Conservation (phyloP, 2,113 vertebrate genomes). For the Phalacrocorax aristotelis region DNA sequence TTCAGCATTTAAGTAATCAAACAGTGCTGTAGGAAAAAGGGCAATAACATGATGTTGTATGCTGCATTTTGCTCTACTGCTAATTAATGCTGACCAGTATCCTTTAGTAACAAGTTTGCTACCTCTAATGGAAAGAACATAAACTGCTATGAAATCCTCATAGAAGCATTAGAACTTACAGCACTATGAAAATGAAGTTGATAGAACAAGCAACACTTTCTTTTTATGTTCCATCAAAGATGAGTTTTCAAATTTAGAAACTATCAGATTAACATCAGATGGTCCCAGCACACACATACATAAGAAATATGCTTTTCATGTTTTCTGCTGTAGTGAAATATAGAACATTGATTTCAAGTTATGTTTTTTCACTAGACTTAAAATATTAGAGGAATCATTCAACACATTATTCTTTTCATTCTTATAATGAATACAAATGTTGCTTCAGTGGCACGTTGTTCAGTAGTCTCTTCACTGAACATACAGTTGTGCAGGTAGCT, state of each 20-base stretch:
- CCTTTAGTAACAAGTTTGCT: not conserved
- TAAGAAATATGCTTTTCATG: not conserved
- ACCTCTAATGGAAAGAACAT: not conserved
- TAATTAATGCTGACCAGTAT: not conserved
- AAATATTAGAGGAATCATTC: not conserved
- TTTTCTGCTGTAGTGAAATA: not conserved
- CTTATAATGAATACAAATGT: not conserved
- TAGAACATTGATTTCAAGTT: not conserved
- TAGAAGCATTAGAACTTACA: not conserved
- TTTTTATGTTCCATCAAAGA: not conserved
- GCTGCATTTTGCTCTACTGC: not conserved
- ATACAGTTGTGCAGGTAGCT: not conserved
- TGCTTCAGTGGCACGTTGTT: not conserved
- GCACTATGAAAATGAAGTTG: not conserved
- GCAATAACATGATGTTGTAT: not conserved
- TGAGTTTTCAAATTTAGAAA: not conserved
- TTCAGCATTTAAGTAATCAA: not conserved
- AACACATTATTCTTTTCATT: not conserved
- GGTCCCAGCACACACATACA: accelerated
- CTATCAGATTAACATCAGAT: not conserved
- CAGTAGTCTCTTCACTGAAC: not conserved
- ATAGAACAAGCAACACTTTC: not conserved
- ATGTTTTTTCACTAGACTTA: not conserved
- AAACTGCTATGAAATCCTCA: not conserved
- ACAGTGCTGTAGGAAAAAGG: not conserved